phyloP scores from a whole-genome alignment of 2,888 invertebrate genomes.

The Stegana nigrithorax region DNA sequence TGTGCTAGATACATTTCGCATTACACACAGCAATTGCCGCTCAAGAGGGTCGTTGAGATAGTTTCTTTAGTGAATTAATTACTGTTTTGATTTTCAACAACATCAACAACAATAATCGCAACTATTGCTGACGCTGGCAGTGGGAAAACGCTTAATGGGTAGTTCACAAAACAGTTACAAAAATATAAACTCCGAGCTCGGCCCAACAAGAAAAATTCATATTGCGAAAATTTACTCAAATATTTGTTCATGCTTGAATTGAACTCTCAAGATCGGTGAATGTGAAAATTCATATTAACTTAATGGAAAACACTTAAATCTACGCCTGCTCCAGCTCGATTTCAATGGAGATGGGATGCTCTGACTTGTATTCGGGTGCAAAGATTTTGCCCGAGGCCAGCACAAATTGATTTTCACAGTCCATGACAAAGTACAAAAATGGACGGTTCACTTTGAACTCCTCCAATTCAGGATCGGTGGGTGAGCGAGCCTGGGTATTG shows the following conservation, averaged over 20 bases:
- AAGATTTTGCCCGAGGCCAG: constrained; percentile 74
- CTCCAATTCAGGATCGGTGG: constrained; percentile 43
- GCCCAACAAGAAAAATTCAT: no score
- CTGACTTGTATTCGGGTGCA: constrained; percentile 68
- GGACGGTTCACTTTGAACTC: constrained; percentile 73
- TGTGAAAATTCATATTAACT: constrained; percentile 55
- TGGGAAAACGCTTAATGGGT: no score
- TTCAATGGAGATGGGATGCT: constrained; percentile 48
- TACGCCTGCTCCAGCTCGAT: constrained; percentile 58
- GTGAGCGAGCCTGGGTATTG: constrained; percentile 43
- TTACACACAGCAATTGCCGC: constrained; percentile 59
- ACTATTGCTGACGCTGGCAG: constrained; percentile 43
- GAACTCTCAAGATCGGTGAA: constrained; percentile 26
- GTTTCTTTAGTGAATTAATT: constrained; percentile 54
- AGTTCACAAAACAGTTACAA: no score
- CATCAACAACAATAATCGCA: no score
- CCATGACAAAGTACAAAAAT: constrained; percentile 75
- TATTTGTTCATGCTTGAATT: no score
- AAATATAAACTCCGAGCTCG: no score
- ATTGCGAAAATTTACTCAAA: no score
- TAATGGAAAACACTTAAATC: constrained; percentile 42
- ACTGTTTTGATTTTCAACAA: constrained; percentile 62
- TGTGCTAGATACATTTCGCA: constrained; percentile 57
- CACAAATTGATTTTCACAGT: constrained; percentile 72
- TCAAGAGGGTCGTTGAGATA: constrained; percentile 48